A percentile compares a stretch with the other conserved stretches of the same genome.
phyloP scores from a whole-genome alignment of 37 sponge, comb jelly and placozoan species.

The Bolinopsis microptera region DNA sequence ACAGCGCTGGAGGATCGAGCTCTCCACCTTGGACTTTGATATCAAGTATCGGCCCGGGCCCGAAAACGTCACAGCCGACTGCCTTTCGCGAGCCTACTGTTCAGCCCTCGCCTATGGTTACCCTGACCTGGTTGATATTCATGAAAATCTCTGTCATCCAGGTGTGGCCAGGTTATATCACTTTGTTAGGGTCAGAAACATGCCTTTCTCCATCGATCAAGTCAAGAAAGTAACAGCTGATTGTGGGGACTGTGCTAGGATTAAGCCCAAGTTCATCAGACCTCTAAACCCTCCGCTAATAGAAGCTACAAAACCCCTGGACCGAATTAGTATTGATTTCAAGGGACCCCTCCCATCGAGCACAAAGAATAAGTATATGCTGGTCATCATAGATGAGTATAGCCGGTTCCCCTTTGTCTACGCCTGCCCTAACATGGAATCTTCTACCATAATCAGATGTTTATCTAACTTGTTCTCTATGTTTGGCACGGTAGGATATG shows the following conservation, averaged over 20 bases:
- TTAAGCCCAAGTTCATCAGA: not conserved
- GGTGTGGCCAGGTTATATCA: not conserved
- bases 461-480: not conserved
- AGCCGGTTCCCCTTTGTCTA: not conserved
- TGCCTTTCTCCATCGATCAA: not conserved
- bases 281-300: no score
- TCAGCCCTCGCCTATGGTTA: not conserved
- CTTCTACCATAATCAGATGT: not conserved
- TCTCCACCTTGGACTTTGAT: not conserved
- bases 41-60: not conserved
- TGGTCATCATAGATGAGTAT: not conserved
- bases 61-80: not conserved
- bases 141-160: not conserved
- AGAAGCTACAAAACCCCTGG: no score
- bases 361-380: not conserved
- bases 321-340: no score
- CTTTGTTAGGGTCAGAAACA: not conserved
- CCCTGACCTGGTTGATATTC: not conserved
- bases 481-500: not conserved
- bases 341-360: not conserved
- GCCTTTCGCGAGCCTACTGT: not conserved
- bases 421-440: not conserved
- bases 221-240: not conserved
- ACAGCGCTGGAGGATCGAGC: not conserved
- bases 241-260: not conserved